phyloP scores from a whole-genome alignment of 1,140 invertebrate genomes.

The Dreissena polymorpha region DNA sequence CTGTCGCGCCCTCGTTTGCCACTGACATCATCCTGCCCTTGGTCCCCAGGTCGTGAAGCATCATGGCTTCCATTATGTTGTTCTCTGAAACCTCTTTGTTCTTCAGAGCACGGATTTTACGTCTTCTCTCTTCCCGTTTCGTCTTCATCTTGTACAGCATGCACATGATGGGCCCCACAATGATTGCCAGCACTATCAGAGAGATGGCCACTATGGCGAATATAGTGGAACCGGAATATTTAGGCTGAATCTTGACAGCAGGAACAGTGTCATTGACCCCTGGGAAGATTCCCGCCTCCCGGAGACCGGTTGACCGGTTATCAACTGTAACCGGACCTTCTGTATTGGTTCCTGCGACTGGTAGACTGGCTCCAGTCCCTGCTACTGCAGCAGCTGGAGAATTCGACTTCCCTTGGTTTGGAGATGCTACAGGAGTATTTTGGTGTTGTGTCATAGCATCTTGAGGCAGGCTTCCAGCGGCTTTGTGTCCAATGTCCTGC shows the following conservation, averaged over 20 bases:
- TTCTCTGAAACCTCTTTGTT: conserved; percentile 54
- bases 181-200: conserved; percentile 65
- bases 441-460: conserved; percentile 4
- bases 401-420: too few species aligned
- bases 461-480: conserved; percentile 20
- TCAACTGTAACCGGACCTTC: neutral
- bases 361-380: too few species aligned
- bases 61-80: conserved; percentile 70
- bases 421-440: too few species aligned
- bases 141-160: conserved; percentile 67
- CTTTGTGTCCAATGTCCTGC: conserved; percentile 39
- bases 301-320: conserved; percentile 19
- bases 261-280: conserved; percentile 20
- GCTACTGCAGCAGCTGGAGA: too few species aligned
- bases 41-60: conserved; percentile 66
- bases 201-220: conserved; percentile 69
- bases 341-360: neutral
- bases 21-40: conserved; percentile 6
- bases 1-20: conserved; percentile 38
- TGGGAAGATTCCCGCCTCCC: conserved; percentile 39
- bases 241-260: neutral
- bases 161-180: conserved; percentile 72
- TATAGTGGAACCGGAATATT: conserved; percentile 34
- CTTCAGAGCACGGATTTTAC: conserved; percentile 45
- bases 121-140: conserved; percentile 54